phyloP scores from a whole-genome alignment of 2,888 invertebrate genomes.

The Mechanitis messenoides region DNA sequence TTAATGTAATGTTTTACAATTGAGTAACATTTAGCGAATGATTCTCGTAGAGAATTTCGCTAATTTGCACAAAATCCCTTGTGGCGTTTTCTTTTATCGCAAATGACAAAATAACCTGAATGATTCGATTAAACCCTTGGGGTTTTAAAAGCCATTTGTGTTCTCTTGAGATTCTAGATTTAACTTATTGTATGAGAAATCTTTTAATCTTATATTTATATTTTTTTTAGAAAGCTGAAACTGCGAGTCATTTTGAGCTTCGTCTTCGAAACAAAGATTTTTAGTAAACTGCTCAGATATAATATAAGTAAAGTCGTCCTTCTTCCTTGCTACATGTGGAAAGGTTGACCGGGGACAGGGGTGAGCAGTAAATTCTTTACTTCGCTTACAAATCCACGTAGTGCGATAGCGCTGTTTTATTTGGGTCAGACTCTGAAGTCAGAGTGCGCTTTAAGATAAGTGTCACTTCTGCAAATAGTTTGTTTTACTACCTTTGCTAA shows the following conservation, averaged over 20 bases:
- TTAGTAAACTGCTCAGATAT: slow-evolving; percentile 24
- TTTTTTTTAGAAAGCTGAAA: not conserved
- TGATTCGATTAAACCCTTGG: slow-evolving; percentile 6
- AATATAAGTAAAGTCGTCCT: slow-evolving; percentile 21
- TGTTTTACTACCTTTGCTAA: slow-evolving; percentile 27
- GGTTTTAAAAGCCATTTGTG: slow-evolving; percentile 10
- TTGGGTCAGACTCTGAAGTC: slow-evolving; percentile 50
- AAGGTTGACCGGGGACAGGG: slow-evolving; percentile 45
- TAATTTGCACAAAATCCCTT: slow-evolving; percentile 1
- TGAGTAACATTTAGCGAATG: no score
- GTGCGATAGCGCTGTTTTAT: slow-evolving; percentile 51
- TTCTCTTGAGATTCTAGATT: slow-evolving; percentile 9
- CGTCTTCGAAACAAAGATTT: not conserved
- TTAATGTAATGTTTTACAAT: no score
- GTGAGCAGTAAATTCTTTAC: slow-evolving; percentile 56
- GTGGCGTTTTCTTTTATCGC: slow-evolving; percentile 6
- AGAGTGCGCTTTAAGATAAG: slow-evolving; percentile 36
- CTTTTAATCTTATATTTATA: not conserved
- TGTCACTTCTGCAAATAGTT: slow-evolving; percentile 35
- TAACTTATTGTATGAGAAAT: not conserved
- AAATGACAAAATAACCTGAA: slow-evolving; percentile 5
- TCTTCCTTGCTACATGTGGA: slow-evolving; percentile 25
- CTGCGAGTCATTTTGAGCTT: not conserved
- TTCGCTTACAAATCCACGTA: slow-evolving; percentile 53
- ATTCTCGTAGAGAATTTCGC: not conserved